These are phyloP conservation scores for Ptychobarbus kaznakovi DNA, from an alignment of 2,797 vertebrate genomes.

Conservation along the genomic window DNA sequence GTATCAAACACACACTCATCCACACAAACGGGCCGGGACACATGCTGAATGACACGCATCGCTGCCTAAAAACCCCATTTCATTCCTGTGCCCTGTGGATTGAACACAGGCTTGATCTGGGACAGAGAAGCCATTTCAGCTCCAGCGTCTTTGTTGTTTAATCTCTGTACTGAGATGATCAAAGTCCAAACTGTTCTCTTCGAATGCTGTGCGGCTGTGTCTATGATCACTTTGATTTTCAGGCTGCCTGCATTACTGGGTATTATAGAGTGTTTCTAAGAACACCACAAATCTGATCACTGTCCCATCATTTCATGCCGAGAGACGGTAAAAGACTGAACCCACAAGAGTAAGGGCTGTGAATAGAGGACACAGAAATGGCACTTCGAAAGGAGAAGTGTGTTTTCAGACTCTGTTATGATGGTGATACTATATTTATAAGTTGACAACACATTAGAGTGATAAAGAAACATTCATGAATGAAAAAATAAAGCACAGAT, in stretches of 20 bases:
- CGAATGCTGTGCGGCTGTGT: slow-evolving; percentile 2
- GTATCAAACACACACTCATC: slow-evolving; percentile 62
- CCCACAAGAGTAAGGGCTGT: not conserved
- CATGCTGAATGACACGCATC: slow-evolving; percentile 50
- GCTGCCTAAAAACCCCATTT: slow-evolving; percentile 53
- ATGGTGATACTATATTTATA: not conserved
- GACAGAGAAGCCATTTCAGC: slow-evolving; percentile 44
- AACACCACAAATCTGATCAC: slow-evolving; percentile 27
- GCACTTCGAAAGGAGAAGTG: not conserved
- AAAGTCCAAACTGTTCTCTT: slow-evolving; percentile 44
- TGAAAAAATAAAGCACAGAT: not conserved
- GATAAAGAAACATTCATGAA: not conserved
- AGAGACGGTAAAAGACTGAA: slow-evolving; percentile 3
- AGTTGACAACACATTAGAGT: not conserved
- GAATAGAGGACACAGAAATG: slow-evolving; percentile 14
- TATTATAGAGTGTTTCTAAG: slow-evolving; percentile 35
- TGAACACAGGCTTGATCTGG: slow-evolving; percentile 28
- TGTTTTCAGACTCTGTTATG: not conserved
- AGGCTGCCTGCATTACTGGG: slow-evolving; percentile 12
- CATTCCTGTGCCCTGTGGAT: slow-evolving; percentile 33
- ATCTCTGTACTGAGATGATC: slow-evolving; percentile 43
- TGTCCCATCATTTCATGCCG: slow-evolving; percentile 18
- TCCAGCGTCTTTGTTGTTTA: slow-evolving; percentile 45
- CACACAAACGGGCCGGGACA: slow-evolving; percentile 13
- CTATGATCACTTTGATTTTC: slow-evolving; percentile 35